phyloP scores from a whole-genome alignment of 2,888 invertebrate genomes.

The Orthonevra nobilis region DNA sequence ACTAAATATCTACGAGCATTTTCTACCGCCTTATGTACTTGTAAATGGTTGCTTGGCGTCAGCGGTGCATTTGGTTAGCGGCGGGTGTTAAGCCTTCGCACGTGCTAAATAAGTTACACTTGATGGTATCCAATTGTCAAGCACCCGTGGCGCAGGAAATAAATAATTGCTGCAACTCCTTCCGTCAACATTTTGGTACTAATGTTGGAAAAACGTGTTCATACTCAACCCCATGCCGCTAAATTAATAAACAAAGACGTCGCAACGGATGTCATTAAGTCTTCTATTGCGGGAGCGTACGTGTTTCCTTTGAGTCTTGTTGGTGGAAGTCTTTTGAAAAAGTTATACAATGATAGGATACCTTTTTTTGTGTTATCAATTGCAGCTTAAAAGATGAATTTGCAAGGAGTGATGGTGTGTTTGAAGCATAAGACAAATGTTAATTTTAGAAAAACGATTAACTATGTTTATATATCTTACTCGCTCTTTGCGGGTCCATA shows the following conservation, averaged over 20 bases:
- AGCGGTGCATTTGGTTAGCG: constrained; percentile 26
- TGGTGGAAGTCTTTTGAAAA: constrained; percentile 22
- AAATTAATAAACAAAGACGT: constrained; percentile 25
- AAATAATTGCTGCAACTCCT: constrained; percentile 67
- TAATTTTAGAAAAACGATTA: no score
- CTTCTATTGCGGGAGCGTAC: constrained; percentile 46
- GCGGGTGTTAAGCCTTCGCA: constrained; percentile 61
- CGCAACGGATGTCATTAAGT: constrained; percentile 61
- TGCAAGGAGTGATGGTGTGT: no score
- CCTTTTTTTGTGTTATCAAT: constrained; percentile 15
- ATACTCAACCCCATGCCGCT: constrained; percentile 16
- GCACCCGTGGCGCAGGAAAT: constrained; percentile 65
- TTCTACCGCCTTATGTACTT: no score
- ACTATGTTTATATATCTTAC: no score
- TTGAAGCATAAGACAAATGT: no score
- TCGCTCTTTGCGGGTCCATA: no score
- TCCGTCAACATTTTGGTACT: constrained; percentile 61
- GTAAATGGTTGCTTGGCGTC: constrained; percentile 8
- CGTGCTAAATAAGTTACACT: constrained; percentile 61
- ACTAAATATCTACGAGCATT: not conserved
- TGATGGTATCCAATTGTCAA: constrained; percentile 50
- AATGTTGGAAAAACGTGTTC: constrained; percentile 30
- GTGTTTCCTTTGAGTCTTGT: constrained; percentile 44
- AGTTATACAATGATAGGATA: constrained; percentile 5
- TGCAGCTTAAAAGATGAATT: no score